A percentile compares a stretch with the other conserved stretches of the same genome.
Evolutionary conservation across 2,888 invertebrate species (phyloP).

Genomic region (Odontomyia ornata): DNA sequence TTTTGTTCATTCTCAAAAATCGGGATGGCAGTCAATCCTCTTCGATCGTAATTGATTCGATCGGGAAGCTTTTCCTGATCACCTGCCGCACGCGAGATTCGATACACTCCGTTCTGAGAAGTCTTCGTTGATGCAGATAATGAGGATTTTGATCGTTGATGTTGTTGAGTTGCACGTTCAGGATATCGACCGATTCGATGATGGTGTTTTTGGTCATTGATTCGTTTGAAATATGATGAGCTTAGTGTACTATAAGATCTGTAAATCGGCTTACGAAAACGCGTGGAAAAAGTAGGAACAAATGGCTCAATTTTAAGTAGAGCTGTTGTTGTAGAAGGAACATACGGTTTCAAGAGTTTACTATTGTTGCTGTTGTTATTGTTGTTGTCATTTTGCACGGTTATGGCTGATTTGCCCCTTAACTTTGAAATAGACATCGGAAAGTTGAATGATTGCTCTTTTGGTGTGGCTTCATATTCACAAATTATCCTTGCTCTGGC

Average conservation of each 20-base stretch:
- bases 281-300: constrained; percentile 63
- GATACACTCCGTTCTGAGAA: constrained; percentile 64
- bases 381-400: constrained; percentile 48
- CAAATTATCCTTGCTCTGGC: background rate
- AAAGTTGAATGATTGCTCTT: constrained; percentile 20
- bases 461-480: constrained; percentile 24
- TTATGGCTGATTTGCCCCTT: constrained; percentile 57
- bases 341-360: constrained; percentile 47
- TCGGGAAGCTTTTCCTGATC: constrained; percentile 88
- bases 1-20: constrained; percentile 81
- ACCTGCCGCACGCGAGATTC: constrained; percentile 75
- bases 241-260: constrained; percentile 64
- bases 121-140: constrained; percentile 53
- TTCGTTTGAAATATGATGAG: constrained; percentile 56
- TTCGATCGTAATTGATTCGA: constrained; percentile 85
- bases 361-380: constrained; percentile 41
- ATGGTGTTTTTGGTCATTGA: constrained; percentile 43
- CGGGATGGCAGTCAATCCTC: constrained; percentile 85
- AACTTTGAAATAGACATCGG: constrained; percentile 62
- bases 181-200: constrained; percentile 45
- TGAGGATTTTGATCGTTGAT: constrained; percentile 54
- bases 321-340: constrained; percentile 51
- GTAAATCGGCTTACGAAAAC: constrained; percentile 60
- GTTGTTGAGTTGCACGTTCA: constrained; percentile 49
- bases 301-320: constrained; percentile 65